These are phyloP conservation scores for Caenorhabditis wallacei DNA, from an alignment of 2,888 invertebrate genomes.

Conservation along the genomic window DNA sequence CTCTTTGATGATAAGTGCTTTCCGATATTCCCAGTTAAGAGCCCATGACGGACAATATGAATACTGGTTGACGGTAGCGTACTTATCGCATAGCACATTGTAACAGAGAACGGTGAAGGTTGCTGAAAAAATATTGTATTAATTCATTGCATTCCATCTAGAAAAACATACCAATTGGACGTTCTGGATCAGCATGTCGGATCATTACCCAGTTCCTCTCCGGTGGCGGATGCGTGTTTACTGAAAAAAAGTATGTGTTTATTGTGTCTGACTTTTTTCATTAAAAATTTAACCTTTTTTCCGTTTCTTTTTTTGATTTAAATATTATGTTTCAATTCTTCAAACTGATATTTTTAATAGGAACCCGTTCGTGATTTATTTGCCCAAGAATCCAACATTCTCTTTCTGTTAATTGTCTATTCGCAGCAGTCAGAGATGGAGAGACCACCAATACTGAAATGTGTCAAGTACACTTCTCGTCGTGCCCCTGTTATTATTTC, in stretches of 20 bases:
- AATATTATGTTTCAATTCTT: too few species aligned
- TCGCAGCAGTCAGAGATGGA: background rate
- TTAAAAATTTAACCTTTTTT: too few species aligned
- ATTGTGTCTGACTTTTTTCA: too few species aligned
- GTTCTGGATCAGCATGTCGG: constrained; percentile 77
- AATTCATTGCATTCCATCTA: background rate
- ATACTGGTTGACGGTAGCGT: constrained; percentile 97
- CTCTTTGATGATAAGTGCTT: constrained; percentile 94
- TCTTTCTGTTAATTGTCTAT: too few species aligned
- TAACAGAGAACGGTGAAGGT: constrained; percentile 98
- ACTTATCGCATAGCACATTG: constrained; percentile 99
- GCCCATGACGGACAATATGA: constrained; percentile 99
- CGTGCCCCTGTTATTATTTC: background rate
- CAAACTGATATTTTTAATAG: too few species aligned
- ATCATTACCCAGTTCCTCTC: constrained; percentile 79
- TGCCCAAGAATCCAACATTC: too few species aligned
- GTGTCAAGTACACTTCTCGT: constrained; percentile 42
- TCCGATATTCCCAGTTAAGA: constrained; percentile 97
- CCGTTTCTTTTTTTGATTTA: too few species aligned
- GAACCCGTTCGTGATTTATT: too few species aligned
- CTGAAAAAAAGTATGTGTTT: constrained; percentile 67
- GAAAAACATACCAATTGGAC: constrained; percentile 77
- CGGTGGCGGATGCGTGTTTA: constrained; percentile 76
- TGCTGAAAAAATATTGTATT: constrained; percentile 70
- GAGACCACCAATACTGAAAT: constrained; percentile 36